phyloP scores from a whole-genome alignment of 1,140 invertebrate genomes.

The Scaptodrosophila lebanonensis region DNA sequence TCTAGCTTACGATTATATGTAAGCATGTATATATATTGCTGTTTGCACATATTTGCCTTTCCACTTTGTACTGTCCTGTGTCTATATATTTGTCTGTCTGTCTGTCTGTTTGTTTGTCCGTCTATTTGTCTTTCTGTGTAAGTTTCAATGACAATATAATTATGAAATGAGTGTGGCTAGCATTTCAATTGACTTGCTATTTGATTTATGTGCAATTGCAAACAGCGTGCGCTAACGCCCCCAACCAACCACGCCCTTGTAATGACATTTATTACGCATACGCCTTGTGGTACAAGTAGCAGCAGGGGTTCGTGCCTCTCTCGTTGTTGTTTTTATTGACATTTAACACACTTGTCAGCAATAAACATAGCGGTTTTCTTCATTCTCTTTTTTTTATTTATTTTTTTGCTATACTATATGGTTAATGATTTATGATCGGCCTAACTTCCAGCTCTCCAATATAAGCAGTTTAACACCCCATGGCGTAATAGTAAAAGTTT shows the following conservation, averaged over 20 bases:
- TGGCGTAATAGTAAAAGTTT: conserved; percentile 50
- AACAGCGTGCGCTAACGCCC: conserved; percentile 10
- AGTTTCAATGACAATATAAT: conserved; percentile 57
- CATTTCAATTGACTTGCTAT: conserved; percentile 71
- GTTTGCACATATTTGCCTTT: too few relatives aligned
- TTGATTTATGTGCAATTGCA: conserved; percentile 73
- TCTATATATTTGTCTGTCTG: conserved; percentile 33
- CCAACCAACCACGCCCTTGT: conserved; percentile 2
- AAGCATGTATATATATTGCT: too few relatives aligned
- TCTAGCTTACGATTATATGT: too few relatives aligned
- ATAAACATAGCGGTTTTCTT: too few relatives aligned
- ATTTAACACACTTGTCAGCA: conserved; percentile 49
- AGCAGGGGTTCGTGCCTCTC: conserved; percentile 41
- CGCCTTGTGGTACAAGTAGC: conserved; percentile 52
- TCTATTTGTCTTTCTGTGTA: neutral
- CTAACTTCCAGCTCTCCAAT: too few relatives aligned
- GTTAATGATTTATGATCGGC: conserved; percentile 25
- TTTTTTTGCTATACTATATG: conserved; percentile 7
- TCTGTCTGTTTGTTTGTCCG: conserved; percentile 31
- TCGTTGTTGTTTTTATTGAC: conserved; percentile 53
- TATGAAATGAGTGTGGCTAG: conserved; percentile 65
- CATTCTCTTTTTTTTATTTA: too few relatives aligned
- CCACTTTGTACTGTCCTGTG: too few relatives aligned
- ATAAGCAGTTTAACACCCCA: conserved; percentile 16
- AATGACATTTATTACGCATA: conserved; percentile 66